phyloP scores from a whole-genome alignment of 2,113 vertebrate species.

The Cisticola juncidis region DNA sequence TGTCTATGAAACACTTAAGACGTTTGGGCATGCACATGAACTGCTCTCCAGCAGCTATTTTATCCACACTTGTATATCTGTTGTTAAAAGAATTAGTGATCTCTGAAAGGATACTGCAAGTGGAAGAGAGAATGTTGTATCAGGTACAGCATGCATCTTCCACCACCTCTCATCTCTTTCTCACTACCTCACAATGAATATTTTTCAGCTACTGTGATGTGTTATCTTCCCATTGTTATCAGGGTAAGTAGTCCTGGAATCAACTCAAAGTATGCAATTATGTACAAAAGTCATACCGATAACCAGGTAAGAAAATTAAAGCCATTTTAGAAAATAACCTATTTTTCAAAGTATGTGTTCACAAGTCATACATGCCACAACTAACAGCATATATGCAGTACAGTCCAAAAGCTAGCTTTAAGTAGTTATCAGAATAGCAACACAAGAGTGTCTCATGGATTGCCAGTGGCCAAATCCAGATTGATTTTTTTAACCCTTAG shows the following conservation, averaged over 20 bases:
- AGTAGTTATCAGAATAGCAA: neutral
- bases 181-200: neutral
- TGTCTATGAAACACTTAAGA: neutral
- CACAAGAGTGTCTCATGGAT: neutral
- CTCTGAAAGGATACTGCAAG: neutral
- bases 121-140: neutral
- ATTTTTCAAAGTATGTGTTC: constrained; percentile 25
- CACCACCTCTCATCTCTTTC: constrained; percentile 11
- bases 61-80: neutral
- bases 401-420: constrained; percentile 4
- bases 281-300: neutral
- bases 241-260: constrained; percentile 44
- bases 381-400: neutral
- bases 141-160: neutral
- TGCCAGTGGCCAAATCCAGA: constrained; percentile 4
- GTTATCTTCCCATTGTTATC: constrained; percentile 18
- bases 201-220: neutral
- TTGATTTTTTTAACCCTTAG: neutral
- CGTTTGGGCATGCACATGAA: neutral
- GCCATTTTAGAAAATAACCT: constrained; percentile 59
- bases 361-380: neutral
- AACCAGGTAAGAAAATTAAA: constrained; percentile 31
- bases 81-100: neutral
- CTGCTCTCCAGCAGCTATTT: neutral
- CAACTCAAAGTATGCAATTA: constrained; percentile 12